phyloP scores from a whole-genome alignment of 2,888 invertebrate species.

The Netelia inedita region DNA sequence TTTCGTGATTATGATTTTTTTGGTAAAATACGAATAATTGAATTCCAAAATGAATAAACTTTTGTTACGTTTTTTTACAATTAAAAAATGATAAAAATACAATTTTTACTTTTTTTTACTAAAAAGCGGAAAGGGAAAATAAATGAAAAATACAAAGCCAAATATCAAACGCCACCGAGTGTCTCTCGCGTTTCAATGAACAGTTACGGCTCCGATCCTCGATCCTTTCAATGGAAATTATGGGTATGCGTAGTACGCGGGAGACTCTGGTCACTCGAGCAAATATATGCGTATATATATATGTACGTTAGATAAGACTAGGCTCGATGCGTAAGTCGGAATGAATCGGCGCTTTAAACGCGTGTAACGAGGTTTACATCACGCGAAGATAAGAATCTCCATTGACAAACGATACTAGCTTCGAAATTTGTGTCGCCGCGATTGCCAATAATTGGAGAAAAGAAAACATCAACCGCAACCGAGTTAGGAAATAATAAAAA shows the following conservation, averaged over 20 bases:
- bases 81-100: too few species aligned
- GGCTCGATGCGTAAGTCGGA: constrained; percentile 7
- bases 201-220: constrained; percentile 7
- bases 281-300: not conserved
- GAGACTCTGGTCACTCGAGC: constrained; percentile 21
- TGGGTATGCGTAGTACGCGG: constrained; percentile 28
- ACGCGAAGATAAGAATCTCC: not conserved
- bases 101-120: too few species aligned
- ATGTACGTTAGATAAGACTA: not conserved
- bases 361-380: constrained; percentile 30
- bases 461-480: not conserved
- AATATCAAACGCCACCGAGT: constrained; percentile 55
- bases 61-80: too few species aligned
- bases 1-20: too few species aligned
- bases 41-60: too few species aligned
- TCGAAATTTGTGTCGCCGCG: constrained; percentile 2
- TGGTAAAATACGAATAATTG: too few species aligned
- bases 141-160: constrained; percentile 18
- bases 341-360: constrained; percentile 3
- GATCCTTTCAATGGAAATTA: constrained; percentile 57
- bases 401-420: not conserved
- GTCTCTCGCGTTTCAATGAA: constrained; percentile 63
- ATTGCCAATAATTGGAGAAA: not conserved
- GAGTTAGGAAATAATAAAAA: not conserved
- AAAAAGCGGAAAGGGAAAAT: too few species aligned